Percentiles rank a stretch among this genome's conserved stretches.
Conservation (phyloP, 1,140 invertebrate species). For the Drosophila yakuba region DNA sequence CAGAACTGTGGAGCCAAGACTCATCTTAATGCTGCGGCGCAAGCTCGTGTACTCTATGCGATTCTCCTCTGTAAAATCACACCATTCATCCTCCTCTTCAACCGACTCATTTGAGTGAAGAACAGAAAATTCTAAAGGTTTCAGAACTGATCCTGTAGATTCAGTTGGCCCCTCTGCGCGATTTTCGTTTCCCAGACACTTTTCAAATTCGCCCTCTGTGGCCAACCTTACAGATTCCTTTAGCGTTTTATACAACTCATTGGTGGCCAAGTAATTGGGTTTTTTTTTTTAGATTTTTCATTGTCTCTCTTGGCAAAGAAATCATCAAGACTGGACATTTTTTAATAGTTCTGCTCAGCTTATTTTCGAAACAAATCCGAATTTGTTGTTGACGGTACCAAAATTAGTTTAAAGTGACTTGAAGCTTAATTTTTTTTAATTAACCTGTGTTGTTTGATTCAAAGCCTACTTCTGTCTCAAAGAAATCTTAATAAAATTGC, state of each 20-base stretch:
- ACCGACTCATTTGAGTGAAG: conserved; percentile 26
- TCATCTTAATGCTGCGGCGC: conserved; percentile 13
- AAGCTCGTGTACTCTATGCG: conserved; percentile 35
- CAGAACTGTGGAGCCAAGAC: neutral
- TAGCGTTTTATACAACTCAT: conserved; percentile 69
- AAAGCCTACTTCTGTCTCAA: neutral
- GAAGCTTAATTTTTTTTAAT: neutral
- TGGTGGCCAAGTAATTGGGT: conserved; percentile 58
- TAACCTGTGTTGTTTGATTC: neutral
- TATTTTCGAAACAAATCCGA: conserved; percentile 10
- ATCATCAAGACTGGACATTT: conserved; percentile 68
- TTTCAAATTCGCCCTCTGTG: conserved; percentile 20
- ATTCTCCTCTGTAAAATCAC: conserved; percentile 64
- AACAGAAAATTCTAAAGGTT: conserved; percentile 32
- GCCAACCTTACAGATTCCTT: conserved; percentile 48
- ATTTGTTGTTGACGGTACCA: conserved; percentile 26
- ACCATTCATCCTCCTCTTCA: conserved; percentile 62
- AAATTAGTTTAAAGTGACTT: conserved; percentile 10
- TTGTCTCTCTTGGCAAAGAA: conserved; percentile 72
- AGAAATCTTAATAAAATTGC: too few species aligned
- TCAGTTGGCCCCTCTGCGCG: neutral
- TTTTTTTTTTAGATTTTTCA: conserved; percentile 59
- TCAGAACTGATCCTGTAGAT: neutral
- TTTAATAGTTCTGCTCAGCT: neutral
- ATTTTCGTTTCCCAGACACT: neutral